Base-by-base conservation (phyloP, 2,113 vertebrate genomes). In the Todiramphus chloris region DNA sequence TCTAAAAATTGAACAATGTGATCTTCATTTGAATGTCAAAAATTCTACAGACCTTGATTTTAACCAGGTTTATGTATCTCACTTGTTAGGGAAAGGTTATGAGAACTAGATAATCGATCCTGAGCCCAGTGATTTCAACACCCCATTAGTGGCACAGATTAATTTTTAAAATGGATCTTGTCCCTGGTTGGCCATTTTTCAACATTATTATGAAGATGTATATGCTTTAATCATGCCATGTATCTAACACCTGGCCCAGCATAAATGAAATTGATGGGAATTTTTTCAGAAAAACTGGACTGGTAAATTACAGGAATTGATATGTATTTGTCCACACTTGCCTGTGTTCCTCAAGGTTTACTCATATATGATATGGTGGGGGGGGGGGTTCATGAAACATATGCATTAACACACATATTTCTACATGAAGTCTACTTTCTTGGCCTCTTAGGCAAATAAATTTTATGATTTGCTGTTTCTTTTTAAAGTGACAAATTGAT, bases 341-440 rank as follows among this genome's bases (percentile, higher is more conserved):
- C 13, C 6, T 55, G 11, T 55, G 14, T 27, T 87, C 25, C 25
- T 89, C 31, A 89, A 79, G 8, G 11, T 11, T 83, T 73, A 41
- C 16, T 31, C 48, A 12, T 17, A 41, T 20, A 17, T 50, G 9
- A 11, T 15, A 20, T 2, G 6, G 14, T 72, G n/a, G n/a, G 27
- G 6, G 0, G 0, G 0, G 27, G 68, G 68, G 67, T 35, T 33
- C 3, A 55, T 25, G 4, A 56, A n/a, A 21, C 58, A 23, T 35
- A 5, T 39, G 8, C 50, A 37, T 15, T 25, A n/a, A 27, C 74
- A 6, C 10, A 70, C 18, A 39, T 41, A 83, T 28, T 55, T 11
- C 37, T 41, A 46, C 21, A 41, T 19, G 21, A 72, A 75, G 2
- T 4, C 6, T 72, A 25, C 6, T 44, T 66, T 77, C 37, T 84